Evolutionary conservation across 2,113 vertebrate genomes (phyloP).

Genomic region (Caranx ignobilis): DNA sequence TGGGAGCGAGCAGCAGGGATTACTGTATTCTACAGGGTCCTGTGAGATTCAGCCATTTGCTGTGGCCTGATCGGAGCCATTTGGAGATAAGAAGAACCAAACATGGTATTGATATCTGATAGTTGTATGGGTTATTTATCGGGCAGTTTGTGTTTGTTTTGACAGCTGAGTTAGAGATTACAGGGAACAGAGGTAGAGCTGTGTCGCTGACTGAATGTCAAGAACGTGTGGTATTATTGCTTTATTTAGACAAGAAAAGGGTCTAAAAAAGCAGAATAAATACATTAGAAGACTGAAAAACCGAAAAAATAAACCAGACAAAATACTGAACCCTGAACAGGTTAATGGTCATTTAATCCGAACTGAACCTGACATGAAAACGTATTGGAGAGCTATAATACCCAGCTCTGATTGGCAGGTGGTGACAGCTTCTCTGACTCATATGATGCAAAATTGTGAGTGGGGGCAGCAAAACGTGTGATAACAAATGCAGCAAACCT

Average conservation of each 20-base stretch:
- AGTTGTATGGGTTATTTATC: conserved; percentile 21
- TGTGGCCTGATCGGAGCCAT: conserved; percentile 39
- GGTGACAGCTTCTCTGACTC: conserved; percentile 58
- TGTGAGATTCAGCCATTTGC: conserved; percentile 33
- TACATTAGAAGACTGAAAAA: not conserved
- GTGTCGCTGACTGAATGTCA: not conserved
- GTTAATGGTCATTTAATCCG: conserved; percentile 10
- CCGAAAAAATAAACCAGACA: not conserved
- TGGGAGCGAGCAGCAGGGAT: conserved; percentile 49
- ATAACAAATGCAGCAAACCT: conserved; percentile 54
- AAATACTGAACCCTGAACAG: not conserved
- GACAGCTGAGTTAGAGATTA: conserved; percentile 13
- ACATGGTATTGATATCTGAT: conserved; percentile 25
- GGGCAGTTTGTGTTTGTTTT: conserved; percentile 14
- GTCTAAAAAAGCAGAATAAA: too few species aligned
- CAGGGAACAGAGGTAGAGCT: not conserved
- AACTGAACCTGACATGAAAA: conserved; percentile 35
- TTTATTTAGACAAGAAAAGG: not conserved
- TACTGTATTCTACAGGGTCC: conserved; percentile 36
- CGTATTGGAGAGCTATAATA: conserved; percentile 28
- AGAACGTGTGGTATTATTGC: not conserved
- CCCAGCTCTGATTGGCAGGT: conserved; percentile 53
- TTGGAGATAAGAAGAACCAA: conserved; percentile 22
- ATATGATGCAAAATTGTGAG: conserved; percentile 45
- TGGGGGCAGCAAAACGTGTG: conserved; percentile 47